Base-by-base conservation (phyloP, 2,113 vertebrate species). In the Perca flavescens region DNA sequence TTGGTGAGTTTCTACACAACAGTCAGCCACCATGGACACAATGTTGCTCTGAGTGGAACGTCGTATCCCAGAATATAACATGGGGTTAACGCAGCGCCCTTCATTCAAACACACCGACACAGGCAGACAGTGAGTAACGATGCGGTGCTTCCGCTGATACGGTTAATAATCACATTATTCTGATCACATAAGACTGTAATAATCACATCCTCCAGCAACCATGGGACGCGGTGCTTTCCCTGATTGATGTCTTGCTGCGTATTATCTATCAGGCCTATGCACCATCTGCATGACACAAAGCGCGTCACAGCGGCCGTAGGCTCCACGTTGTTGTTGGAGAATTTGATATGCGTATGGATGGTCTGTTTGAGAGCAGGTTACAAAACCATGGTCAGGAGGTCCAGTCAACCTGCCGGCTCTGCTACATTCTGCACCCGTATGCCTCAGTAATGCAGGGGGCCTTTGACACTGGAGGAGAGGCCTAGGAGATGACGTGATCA, bases 1-100 rank as follows among this genome's bases (percentile, higher is more conserved):
- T 96, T 98, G 97, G 97, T 98, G 94, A 98, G 97, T 96, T 61
- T 66, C n/a, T 13, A 52, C 60, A 31, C 15, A 57, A 12, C 47
- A 28, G 60, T 10, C 16, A 52, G 16, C 60, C 61, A 46, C 22
- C 74, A 3, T 10, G 65, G 47, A 60, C 70, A 25, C 83, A n/a
- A 16, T 10, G 71, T 22, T 40, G 34, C 9, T 83, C 10, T 68
- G 75, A 28, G 19, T 47, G 61, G 52, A 73, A 22, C 70, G 75
- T 72, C 58, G 54, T 25, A 63, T 62, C 28, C 10, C n/a, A 3
- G 40, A 36, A 3, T 22, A 21, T 76, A 82, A 65, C 74, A 31
- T 67, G 31, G 83, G 85, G 87, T 77, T 71, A 83, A 80, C 76
- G 58, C 82, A 65, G 84, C 82, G 89, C 72, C 86, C 85, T 89